Conservation (phyloP, 2,113 vertebrate species). For the Nyctereutes procyonoides region DNA sequence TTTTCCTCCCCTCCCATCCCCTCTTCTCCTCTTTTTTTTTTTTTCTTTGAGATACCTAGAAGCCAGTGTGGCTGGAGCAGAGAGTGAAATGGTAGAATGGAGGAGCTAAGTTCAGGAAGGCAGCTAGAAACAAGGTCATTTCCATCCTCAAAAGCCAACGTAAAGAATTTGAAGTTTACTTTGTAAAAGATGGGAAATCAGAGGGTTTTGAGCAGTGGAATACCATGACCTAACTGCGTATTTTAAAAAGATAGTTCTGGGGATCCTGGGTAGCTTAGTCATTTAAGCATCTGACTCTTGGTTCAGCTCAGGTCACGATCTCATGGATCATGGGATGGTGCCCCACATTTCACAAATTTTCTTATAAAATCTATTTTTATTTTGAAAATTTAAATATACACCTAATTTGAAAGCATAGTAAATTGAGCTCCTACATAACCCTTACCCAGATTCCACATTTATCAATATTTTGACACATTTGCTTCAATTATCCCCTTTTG, state of each 20-base stretch:
- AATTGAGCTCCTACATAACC: background rate
- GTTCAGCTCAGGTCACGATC: background rate
- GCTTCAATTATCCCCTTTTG: background rate
- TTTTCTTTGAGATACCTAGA: background rate
- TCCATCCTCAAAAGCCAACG: background rate
- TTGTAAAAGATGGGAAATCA: background rate
- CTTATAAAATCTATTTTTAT: slow-evolving; percentile 22
- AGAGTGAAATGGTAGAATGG: background rate
- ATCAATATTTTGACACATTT: background rate
- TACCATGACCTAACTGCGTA: background rate
- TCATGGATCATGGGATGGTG: background rate
- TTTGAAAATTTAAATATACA: background rate
- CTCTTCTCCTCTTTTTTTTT: background rate
- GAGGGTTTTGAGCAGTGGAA: background rate
- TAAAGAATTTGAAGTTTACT: background rate
- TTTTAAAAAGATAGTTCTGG: background rate
- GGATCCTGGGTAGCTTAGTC: background rate
- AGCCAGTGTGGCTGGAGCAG: background rate
- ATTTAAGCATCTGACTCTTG: background rate
- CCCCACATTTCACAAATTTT: background rate
- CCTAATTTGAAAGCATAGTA: background rate
- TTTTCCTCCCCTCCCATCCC: background rate
- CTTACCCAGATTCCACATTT: background rate
- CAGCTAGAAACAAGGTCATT: background rate
- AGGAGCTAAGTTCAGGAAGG: background rate